Percentiles rank a stretch among this genome's conserved stretches.
Conservation (phyloP, 2,797 vertebrate genomes). For the Sandelia bainsii region DNA sequence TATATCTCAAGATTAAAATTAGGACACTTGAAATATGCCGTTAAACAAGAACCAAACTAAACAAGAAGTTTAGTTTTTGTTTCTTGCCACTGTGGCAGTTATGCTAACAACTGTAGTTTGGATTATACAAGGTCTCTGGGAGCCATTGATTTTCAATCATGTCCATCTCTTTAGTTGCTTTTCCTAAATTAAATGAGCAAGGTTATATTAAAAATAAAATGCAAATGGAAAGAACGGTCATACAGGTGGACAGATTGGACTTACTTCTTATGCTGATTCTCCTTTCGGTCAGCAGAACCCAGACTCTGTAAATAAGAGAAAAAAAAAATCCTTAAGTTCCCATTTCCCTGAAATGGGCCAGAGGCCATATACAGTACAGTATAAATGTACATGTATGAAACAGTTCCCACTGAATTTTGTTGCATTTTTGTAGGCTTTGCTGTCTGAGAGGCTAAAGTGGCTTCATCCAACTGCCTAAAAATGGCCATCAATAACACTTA, state of each 20-base stretch:
- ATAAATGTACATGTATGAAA: neutral
- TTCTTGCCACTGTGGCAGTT: neutral
- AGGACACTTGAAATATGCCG: neutral
- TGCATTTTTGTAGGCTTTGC: neutral
- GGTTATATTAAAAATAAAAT: neutral
- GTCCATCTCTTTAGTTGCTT: neutral
- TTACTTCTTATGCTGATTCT: slow-evolving; percentile 90
- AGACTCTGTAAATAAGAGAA: slow-evolving; percentile 87
- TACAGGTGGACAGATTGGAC: slow-evolving; percentile 28
- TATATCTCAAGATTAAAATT: neutral
- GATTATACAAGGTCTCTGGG: neutral
- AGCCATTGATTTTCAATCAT: neutral
- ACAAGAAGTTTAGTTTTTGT: neutral
- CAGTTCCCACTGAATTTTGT: neutral
- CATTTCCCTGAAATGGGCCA: neutral
- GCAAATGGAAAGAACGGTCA: neutral
- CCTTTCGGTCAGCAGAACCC: slow-evolving; percentile 92
- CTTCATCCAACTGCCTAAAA: neutral
- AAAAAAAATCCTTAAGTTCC: slow-evolving; percentile 22
- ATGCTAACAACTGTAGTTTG: neutral
- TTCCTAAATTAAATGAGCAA: neutral
- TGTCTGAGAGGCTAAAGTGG: neutral
- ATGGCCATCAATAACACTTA: neutral
- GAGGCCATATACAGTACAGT: neutral
- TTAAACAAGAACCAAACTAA: neutral